Conservation (phyloP, 1,140 invertebrate species). For the Bombus haemorrhoidalis region DNA sequence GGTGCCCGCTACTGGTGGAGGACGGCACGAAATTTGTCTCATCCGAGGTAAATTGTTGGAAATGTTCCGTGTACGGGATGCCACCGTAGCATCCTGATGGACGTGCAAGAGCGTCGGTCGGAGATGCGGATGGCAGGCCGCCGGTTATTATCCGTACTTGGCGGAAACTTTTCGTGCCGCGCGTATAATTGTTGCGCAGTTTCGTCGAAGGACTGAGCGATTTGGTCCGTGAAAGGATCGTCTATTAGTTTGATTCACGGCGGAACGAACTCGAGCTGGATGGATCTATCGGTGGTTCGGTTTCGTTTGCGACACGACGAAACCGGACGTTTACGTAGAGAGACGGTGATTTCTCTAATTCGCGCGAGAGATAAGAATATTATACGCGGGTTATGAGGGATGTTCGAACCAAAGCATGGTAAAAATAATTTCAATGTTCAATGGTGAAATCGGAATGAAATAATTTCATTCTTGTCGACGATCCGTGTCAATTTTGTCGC, state of each 20-base stretch:
- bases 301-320: not conserved
- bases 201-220: not conserved
- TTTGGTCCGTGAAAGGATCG: constrained; percentile 15
- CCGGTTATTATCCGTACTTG: constrained; percentile 58
- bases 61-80: constrained; percentile 14
- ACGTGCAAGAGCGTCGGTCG: not conserved
- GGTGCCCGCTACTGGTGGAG: not conserved
- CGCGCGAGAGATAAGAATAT: not conserved
- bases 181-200: constrained; percentile 35
- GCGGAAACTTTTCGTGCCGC: constrained; percentile 55
- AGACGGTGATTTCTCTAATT: not conserved
- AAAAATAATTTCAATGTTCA: no score
- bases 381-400: no score
- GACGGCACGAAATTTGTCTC: constrained; percentile 33
- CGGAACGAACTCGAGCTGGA: not conserved
- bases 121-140: not conserved
- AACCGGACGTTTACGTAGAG: not conserved
- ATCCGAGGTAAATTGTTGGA: constrained; percentile 45
- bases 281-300: constrained; percentile 4
- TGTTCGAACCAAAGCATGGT: not conserved
- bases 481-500: not conserved
- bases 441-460: no score
- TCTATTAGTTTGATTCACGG: not conserved
- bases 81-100: not conserved
- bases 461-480: no score